phyloP scores from a whole-genome alignment of 2,113 vertebrate species.

The Hippocampus comes region DNA sequence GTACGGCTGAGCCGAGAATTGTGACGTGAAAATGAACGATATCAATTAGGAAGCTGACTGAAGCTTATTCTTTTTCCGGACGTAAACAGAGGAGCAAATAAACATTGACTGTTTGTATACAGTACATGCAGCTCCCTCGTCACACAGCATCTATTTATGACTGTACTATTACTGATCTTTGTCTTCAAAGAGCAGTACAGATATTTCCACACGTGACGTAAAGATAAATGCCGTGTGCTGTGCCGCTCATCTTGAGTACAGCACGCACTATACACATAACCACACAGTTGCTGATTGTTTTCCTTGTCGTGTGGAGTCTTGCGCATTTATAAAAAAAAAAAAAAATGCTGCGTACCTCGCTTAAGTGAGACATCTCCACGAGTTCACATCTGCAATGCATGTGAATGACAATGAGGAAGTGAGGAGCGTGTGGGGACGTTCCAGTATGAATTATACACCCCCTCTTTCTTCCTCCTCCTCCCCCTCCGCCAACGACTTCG shows the following conservation, averaged over 20 bases:
- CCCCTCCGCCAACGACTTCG: constrained; percentile 36
- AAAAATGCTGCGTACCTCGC: background rate
- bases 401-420: constrained; percentile 24
- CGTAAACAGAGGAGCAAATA: too few relatives aligned
- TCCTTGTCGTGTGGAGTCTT: background rate
- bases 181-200: too few relatives aligned
- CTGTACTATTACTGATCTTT: too few relatives aligned
- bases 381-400: constrained; percentile 1
- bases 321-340: background rate
- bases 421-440: constrained; percentile 27
- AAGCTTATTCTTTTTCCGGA: too few relatives aligned
- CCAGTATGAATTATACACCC: constrained; percentile 54
- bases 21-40: too few relatives aligned
- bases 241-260: background rate
- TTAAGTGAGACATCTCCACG: constrained; percentile 1
- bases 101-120: too few relatives aligned
- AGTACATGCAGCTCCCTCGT: too few relatives aligned
- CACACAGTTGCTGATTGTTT: background rate
- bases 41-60: too few relatives aligned
- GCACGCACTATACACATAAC: background rate
- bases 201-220: too few relatives aligned
- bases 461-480: constrained; percentile 1
- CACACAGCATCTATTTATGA: too few relatives aligned
- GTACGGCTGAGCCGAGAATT: too few relatives aligned
- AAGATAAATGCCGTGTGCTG: background rate